Evolutionary conservation across 2,113 vertebrate species (phyloP), one percentile per base, ranked within the genome.

Genomic region (Periophthalmus modestus): DNA sequence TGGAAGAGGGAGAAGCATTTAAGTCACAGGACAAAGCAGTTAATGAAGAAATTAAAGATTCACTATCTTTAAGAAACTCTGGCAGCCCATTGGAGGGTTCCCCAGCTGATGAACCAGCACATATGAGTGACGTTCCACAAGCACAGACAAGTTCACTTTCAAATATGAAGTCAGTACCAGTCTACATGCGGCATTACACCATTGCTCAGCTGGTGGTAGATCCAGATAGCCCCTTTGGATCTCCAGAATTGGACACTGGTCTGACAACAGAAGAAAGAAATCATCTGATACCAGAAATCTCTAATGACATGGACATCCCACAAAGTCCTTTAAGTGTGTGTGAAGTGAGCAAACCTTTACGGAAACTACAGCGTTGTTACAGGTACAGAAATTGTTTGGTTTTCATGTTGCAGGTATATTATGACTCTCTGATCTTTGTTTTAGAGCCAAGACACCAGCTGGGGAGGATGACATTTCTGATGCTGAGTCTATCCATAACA

Each of bases 191-290:
- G 82, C 86, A 39, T 83, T 95, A 77, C 80, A 91, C 95, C 68
- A 66, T 94, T n/a, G 80, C 93, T 58, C 89, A 81, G 78, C 82
- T 98, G 73, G 78, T 98, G 68, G 57, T 92, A 47, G 94, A 95
- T 3, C 79, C 88, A 10, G 94, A 96, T 82, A 93, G 82, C 87
- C 91, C 93, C 23, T 9, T 10, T 3, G 81, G 71, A 72, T 92
- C 71, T 71, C 78, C 11, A 63, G 75, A 83, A 7, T 4, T 11
- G 23, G 73, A 80, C 36, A 1, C 13, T 6, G 66, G 82, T 18
- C 63, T 48, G n/a, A 24, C 19, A 67, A 68, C 0, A 28, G 78
- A 79, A 76, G 73, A 67, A n/a, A 16, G 24, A 19, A 16, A 52
- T 18, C 59, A 54, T 15, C 84, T 66, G 0, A 78, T 68, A 5